Evolutionary conservation across 2,888 invertebrate genomes (phyloP).

Genomic region (Nasonovia ribisnigri): DNA sequence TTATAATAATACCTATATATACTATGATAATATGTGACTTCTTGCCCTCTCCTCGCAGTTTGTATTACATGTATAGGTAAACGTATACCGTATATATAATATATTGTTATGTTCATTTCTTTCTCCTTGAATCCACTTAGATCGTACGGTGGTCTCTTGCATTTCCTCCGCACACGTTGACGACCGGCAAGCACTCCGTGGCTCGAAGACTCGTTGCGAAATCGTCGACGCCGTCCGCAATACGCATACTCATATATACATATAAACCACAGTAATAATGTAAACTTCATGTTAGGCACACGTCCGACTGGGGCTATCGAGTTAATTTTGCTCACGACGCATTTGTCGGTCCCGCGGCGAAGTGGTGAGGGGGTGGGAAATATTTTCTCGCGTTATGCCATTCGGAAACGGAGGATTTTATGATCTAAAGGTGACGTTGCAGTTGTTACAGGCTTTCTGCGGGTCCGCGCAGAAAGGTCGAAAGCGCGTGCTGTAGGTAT

Average conservation of each 20-base stretch:
- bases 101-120: not conserved
- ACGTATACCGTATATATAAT: not conserved
- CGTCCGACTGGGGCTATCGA: constrained; percentile 10
- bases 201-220: not conserved
- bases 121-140: constrained; percentile 44
- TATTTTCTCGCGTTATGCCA: not conserved
- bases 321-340: no score
- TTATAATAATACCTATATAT: not conserved
- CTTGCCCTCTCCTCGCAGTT: not conserved
- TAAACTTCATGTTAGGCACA: no score
- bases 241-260: not conserved
- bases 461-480: not conserved
- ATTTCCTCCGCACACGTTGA: constrained; percentile 9
- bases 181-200: not conserved
- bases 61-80: not conserved
- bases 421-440: not conserved
- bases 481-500: not conserved
- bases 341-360: not conserved
- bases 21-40: not conserved
- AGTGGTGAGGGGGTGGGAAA: not conserved
- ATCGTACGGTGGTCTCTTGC: constrained; percentile 18
- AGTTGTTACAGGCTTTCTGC: not conserved
- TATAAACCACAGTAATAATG: not conserved
- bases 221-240: not conserved
- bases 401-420: not conserved